Evolutionary conservation across 2,797 vertebrate species (phyloP), one percentile per base, ranked within the genome.

Genomic region (Siniperca obscura): DNA sequence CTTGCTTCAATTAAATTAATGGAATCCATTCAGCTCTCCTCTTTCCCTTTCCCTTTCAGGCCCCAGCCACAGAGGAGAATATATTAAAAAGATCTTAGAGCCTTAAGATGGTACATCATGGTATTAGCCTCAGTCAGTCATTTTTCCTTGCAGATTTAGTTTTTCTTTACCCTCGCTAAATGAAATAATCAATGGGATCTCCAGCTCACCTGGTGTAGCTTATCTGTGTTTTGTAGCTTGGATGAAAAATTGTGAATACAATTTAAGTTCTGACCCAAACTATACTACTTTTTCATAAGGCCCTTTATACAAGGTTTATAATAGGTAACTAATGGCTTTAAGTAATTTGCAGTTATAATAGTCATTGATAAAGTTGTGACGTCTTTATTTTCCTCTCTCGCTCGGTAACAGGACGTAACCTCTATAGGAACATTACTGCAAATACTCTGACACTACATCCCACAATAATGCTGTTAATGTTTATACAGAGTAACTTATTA

Each of bases 1-100:
- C 96, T 96, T 87, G 93, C 97, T 98, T 98, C 98, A 98, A 99
- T 99, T 99, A 99, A 98, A 99, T 98, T 99, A 99, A 99, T 99
- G 98, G 98, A 94, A 98, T 97, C 96, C 97, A 98, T 98, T 99
- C 98, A 98, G 96, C 94, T 95, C 93, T 88, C 95, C 95, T 96
- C 95, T 96, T 95, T 95, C 94, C 95, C 74, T 84, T 95, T 96
- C 95, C 95, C 95, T 98, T 97, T 98, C 96, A 98, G 96, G 96
- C 95, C 95, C 93, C 91, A 91, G 95, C 94, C 91, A 93, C 78
- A 73, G 88, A 89, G 83, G 93, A 94, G 96, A 98, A 98, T 98
- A 97, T 97, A 98, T 98, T 98, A 98, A 98, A 97, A 98, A 97
- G 97, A 98, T 99, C 97, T 98, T 98, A 97, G 79, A 97, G 96